A percentile compares a stretch with the other conserved stretches of the same genome.
phyloP scores from a whole-genome alignment of 2,888 invertebrate genomes.

The Campoletis raptor region DNA sequence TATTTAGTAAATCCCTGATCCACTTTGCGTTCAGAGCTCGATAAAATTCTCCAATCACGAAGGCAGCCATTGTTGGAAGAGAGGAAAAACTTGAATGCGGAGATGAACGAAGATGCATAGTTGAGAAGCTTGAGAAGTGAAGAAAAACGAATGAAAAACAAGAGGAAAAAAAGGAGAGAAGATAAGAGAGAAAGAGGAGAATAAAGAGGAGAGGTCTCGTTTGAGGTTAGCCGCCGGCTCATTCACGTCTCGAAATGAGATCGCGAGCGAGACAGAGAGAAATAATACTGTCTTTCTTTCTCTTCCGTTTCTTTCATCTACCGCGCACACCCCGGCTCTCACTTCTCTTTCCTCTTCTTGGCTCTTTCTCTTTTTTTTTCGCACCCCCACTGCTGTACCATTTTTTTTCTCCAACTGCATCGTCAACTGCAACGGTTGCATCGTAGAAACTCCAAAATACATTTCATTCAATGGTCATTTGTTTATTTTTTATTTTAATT shows the following conservation, averaged over 20 bases:
- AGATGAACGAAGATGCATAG: slow-evolving; percentile 59
- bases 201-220: slow-evolving; percentile 76
- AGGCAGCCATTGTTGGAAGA: slow-evolving; percentile 63
- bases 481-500: too few relatives aligned
- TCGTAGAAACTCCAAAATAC: slow-evolving; percentile 8
- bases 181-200: slow-evolving; percentile 48
- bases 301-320: slow-evolving; percentile 66
- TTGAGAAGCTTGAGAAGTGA: slow-evolving; percentile 44
- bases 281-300: slow-evolving; percentile 59
- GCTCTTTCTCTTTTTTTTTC: slow-evolving; percentile 20
- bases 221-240: slow-evolving; percentile 84
- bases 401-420: slow-evolving; percentile 33
- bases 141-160: slow-evolving; percentile 60
- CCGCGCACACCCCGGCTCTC: slow-evolving; percentile 48
- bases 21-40: slow-evolving; percentile 7
- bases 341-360: slow-evolving; percentile 32
- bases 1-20: background rate
- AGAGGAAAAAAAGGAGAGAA: slow-evolving; percentile 45
- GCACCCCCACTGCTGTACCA: background rate
- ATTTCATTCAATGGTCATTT: slow-evolving; percentile 11
- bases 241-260: slow-evolving; percentile 80
- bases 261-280: slow-evolving; percentile 57
- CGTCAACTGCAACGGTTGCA: slow-evolving; percentile 40
- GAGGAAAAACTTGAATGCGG: slow-evolving; percentile 62
- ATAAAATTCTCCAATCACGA: slow-evolving; percentile 45